Conservation (phyloP, 2,797 vertebrate species). For the Onychomys torridus region DNA sequence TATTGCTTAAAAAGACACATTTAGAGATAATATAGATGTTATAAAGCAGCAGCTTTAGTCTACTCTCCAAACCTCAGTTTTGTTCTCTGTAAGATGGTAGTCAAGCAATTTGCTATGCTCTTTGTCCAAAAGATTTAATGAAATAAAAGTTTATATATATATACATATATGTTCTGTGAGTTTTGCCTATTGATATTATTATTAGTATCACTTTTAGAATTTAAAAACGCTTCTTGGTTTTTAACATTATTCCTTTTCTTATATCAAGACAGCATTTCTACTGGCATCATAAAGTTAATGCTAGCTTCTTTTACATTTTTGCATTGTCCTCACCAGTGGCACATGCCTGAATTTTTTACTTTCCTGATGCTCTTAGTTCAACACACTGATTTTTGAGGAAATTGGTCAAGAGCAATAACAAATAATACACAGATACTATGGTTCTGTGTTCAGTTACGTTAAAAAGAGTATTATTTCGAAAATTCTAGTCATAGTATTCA, state of each 20-base stretch:
- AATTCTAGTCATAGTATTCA: not conserved
- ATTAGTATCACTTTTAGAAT: slow-evolving; percentile 17
- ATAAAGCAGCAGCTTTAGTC: not conserved
- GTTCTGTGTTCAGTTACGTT: not conserved
- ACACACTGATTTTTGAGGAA: not conserved
- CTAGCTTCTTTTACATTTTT: not conserved
- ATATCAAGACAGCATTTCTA: not conserved
- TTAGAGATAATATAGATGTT: not conserved
- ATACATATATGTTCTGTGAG: not conserved
- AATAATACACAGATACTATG: not conserved
- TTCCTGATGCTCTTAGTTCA: not conserved
- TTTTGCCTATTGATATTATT: not conserved
- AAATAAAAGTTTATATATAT: not conserved
- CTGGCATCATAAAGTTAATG: not conserved
- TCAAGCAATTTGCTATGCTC: not conserved
- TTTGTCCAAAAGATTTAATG: not conserved
- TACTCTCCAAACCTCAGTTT: not conserved
- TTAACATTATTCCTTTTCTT: not conserved
- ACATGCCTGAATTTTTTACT: not conserved
- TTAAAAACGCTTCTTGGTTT: not conserved
- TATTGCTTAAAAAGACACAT: not conserved
- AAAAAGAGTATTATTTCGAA: not conserved
- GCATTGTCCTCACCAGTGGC: not conserved
- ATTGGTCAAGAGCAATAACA: not conserved
- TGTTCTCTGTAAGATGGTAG: not conserved